Conservation (phyloP, 2,113 vertebrate genomes). For the Oxyura jamaicensis region DNA sequence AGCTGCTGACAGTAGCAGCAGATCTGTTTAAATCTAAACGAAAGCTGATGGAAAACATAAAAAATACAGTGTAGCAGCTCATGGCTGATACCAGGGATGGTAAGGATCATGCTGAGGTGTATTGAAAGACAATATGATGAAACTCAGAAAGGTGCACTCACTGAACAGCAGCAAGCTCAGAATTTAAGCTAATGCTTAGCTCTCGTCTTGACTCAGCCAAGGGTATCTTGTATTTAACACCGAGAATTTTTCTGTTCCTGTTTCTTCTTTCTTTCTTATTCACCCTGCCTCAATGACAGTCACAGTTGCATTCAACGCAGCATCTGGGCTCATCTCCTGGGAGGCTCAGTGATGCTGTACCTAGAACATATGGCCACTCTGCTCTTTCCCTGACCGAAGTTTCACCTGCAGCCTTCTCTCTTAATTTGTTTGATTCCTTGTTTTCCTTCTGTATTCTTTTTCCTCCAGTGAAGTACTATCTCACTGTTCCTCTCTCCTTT, state of each 20-base stretch:
- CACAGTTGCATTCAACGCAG: not conserved
- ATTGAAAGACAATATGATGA: not conserved
- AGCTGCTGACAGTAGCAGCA: not conserved
- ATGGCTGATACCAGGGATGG: not conserved
- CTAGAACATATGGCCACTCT: not conserved
- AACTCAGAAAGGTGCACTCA: not conserved
- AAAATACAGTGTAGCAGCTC: not conserved
- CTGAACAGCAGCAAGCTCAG: not conserved
- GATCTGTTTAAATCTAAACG: not conserved
- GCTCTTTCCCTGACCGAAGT: not conserved
- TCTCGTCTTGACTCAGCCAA: not conserved
- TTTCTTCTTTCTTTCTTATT: not conserved
- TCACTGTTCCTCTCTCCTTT: not conserved
- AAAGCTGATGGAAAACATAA: not conserved
- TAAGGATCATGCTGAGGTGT: not conserved
- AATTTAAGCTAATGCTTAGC: not conserved
- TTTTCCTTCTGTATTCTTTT: not conserved
- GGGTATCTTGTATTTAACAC: not conserved
- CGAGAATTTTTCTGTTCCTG: not conserved
- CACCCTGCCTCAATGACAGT: not conserved
- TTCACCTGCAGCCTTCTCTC: not conserved
- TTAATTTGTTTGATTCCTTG: not conserved
- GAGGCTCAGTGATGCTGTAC: not conserved
- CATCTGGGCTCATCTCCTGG: conserved; percentile 16
- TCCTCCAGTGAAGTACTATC: not conserved